Percentiles rank a stretch among this genome's conserved stretches.
Conservation (phyloP, 2,888 invertebrate genomes). For the Tromatobia lineatoria region DNA sequence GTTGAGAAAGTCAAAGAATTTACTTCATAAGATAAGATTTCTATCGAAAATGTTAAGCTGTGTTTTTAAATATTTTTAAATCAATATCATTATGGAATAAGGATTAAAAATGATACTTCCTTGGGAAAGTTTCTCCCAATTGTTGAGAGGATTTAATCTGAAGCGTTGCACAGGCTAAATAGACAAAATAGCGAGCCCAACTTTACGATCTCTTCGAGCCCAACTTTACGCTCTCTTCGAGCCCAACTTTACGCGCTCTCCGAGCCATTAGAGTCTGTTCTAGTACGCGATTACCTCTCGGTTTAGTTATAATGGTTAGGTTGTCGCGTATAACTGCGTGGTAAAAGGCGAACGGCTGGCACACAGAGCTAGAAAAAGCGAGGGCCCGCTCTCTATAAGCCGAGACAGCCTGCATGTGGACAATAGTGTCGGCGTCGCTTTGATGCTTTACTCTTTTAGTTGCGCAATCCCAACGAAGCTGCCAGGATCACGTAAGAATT, state of each 20-base stretch:
- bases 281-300: not conserved
- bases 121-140: too few species aligned
- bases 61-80: too few species aligned
- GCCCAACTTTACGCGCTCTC: not conserved
- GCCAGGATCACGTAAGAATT: slow-evolving; percentile 66
- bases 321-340: slow-evolving; percentile 31
- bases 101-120: too few species aligned
- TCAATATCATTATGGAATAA: too few species aligned
- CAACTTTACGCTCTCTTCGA: not conserved
- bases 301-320: slow-evolving; percentile 17
- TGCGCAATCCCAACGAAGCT: slow-evolving; percentile 60
- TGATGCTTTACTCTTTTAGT: slow-evolving; percentile 58
- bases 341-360: slow-evolving; percentile 28
- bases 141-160: not conserved
- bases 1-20: too few species aligned
- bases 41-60: too few species aligned
- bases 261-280: not conserved
- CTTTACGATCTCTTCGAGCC: too few species aligned
- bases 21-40: too few species aligned
- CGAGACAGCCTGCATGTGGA: slow-evolving; percentile 38
- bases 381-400: not conserved
- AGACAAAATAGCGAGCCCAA: too few species aligned
- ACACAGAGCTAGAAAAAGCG: slow-evolving; percentile 11
- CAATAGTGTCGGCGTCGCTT: slow-evolving; percentile 65
- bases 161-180: not conserved